phyloP scores from a whole-genome alignment of 2,797 vertebrate genomes.

The Tenualosa ilisha region DNA sequence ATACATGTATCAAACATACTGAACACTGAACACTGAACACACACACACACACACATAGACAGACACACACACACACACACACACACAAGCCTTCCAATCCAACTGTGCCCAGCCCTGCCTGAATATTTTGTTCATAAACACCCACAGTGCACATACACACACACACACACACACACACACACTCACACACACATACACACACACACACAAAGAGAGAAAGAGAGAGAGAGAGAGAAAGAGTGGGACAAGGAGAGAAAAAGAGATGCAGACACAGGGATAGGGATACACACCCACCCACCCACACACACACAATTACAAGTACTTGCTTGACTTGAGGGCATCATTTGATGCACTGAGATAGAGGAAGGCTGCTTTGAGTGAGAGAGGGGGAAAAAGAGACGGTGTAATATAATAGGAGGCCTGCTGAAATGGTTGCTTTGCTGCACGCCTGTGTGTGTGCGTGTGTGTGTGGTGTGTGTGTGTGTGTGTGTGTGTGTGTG shows the following conservation, averaged over 20 bases:
- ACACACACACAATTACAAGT: not conserved
- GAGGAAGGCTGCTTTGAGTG: constrained; percentile 38
- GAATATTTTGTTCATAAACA: constrained; percentile 4
- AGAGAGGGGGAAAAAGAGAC: constrained; percentile 59
- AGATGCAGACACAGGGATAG: not conserved
- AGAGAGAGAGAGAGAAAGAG: too few relatives aligned
- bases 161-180: not conserved
- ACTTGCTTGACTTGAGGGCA: constrained; percentile 5
- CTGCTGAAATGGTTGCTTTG: constrained; percentile 1
- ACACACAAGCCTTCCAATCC: not conserved
- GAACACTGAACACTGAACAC: constrained; percentile 31
- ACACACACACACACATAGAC: constrained; percentile 11
- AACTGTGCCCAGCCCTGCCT: not conserved
- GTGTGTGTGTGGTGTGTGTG: constrained; percentile 8
- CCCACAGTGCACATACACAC: not conserved
- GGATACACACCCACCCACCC: not conserved
- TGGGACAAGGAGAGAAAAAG: not conserved
- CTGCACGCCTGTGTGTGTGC: not conserved
- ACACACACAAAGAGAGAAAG: too few relatives aligned
- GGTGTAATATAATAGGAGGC: constrained; percentile 35
- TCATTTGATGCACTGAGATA: constrained; percentile 2
- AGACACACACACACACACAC: constrained; percentile 31
- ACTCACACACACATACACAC: not conserved
- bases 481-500: not conserved
- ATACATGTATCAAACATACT: too few relatives aligned